Base-by-base conservation (phyloP, 1,140 invertebrate species). In the Oryzaephilus surinamensis region DNA sequence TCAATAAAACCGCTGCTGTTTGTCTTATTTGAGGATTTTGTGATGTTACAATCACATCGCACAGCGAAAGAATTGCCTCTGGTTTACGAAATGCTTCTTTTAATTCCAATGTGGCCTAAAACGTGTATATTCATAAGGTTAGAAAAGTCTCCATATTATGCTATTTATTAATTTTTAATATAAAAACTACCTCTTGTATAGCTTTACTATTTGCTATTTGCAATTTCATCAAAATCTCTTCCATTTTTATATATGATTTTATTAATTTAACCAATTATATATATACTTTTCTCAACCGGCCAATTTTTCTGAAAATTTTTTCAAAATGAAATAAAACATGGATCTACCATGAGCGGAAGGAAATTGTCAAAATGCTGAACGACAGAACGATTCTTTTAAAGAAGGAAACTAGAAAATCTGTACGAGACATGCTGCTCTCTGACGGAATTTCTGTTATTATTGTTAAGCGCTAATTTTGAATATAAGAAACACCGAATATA, bases 31-130 rank as follows among this genome's bases (percentile, higher is more conserved):
- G 67, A 1, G 67, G 48, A 48, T 70, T 71, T n/a, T 48, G 36
- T 2, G 69, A 70, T 1, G 66, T 64, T 1, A 69, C 64, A 11
- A 77, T 51, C 8, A 80, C 63, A 44, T 72, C 65, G 44, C 73
- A 79, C 31, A 83, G 55, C 8, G 61, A 64, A 17, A 63, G 56
- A 45, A 74, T 61, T 6, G 71, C 66, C 33, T 74, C 71, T 8
- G 76, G 75, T 32, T 70, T 70, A 50, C 79, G 77, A 20, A 81
- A 69, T 14, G 72, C 72, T 47, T 76, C 71, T 29, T 64, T 64
- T 5, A 83, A 60, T 50, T 81, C 73, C 43, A 57, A 61, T 1
- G 77, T 79, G 6, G 71, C 76, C 79, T 82, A 46, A n/a, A n/a
- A n/a, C n/a, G n/a, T n/a, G n/a, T n/a, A n/a, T n/a, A n/a, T n/a